Base-by-base conservation (phyloP, 1,140 invertebrate species). In the Anthonomus grandis region DNA sequence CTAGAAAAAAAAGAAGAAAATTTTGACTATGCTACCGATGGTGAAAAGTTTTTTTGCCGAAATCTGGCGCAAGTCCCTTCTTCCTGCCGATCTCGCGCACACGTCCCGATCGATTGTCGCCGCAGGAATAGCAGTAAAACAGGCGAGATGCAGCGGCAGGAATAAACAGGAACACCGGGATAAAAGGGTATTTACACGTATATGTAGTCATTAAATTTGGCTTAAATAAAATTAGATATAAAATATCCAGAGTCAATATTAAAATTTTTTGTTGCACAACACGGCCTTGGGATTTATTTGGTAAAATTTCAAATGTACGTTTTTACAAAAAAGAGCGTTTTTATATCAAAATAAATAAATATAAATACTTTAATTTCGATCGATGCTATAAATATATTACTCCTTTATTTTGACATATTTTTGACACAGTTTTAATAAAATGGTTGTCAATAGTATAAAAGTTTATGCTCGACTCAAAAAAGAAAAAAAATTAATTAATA, bases 371-470 rank as follows among this genome's bases (percentile, higher is more conserved):
- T n/a, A n/a, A n/a, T n/a, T n/a, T n/a, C n/a, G n/a, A n/a, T n/a
- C n/a, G n/a, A n/a, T n/a, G n/a, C n/a, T n/a, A n/a, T n/a, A n/a
- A n/a, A n/a, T n/a, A n/a, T n/a, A n/a, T n/a, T n/a, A n/a, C n/a
- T n/a, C n/a, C n/a, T n/a, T n/a, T n/a, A n/a, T n/a, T n/a, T n/a
- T n/a, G n/a, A n/a, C n/a, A n/a, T n/a, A n/a, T n/a, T n/a, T n/a
- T n/a, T n/a, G n/a, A n/a, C n/a, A n/a, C n/a, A n/a, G n/a, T n/a
- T 22, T 42, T 42, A 19, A 42, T 21, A 22, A 42, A 50, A 76
- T 76, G 74, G 73, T 71, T n/a, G 69, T 66, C 50, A 74, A 75
- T 62, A 54, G 62, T 13, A 75, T 76, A 24, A 73, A 70, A 65
- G 72, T 77, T 41, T 77, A 68, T 49, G 75, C 72, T 0, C 64